These are phyloP conservation scores for Bettongia penicillata DNA, from an alignment of 2,113 vertebrate genomes.

Conservation along the genomic window DNA sequence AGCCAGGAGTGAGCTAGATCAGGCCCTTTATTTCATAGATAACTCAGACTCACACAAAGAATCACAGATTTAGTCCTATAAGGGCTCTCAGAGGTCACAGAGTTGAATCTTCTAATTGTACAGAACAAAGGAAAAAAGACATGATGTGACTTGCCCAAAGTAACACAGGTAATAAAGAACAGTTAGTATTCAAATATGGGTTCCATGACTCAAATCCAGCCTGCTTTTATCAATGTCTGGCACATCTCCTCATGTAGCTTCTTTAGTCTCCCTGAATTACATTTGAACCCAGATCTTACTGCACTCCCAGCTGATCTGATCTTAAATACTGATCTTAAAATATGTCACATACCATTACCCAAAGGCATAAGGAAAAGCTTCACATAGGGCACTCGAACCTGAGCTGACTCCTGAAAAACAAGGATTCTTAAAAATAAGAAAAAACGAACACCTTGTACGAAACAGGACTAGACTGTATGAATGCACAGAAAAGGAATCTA, in stretches of 20 bases:
- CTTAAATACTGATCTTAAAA: not conserved
- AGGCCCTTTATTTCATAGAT: not conserved
- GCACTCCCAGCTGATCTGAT: not conserved
- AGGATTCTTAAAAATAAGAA: not conserved
- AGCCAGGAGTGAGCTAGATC: not conserved
- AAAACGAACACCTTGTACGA: not conserved
- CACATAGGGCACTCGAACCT: not conserved
- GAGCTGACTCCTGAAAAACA: not conserved
- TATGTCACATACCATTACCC: not conserved
- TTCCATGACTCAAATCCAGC: not conserved
- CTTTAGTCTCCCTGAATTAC: not conserved
- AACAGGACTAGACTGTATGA: not conserved
- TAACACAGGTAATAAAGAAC: no score
- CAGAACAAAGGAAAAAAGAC: not conserved
- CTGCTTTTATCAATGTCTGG: not conserved
- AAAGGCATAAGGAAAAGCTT: not conserved
- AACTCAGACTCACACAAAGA: not conserved
- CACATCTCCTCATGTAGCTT: not conserved
- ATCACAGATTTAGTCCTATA: not conserved
- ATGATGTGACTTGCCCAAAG: not conserved
- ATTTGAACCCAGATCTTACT: not conserved
- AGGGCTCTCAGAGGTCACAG: not conserved
- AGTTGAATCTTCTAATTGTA: no score
- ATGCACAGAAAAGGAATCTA: not conserved
- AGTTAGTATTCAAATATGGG: no score